Conservation (phyloP, 2,888 invertebrate genomes). For the Empis livida region DNA sequence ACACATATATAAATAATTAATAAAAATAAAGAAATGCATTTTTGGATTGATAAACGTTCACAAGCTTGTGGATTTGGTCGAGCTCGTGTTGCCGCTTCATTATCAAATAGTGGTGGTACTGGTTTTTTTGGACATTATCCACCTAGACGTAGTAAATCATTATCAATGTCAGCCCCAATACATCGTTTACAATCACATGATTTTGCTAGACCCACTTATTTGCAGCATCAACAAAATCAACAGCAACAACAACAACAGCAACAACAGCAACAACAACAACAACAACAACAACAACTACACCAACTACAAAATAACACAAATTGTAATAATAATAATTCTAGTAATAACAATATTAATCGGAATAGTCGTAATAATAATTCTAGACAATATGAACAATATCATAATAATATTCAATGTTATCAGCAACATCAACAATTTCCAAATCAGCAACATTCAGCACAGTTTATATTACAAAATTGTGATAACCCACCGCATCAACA, state of each 20-base stretch:
- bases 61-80: slow-evolving; percentile 64
- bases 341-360: slow-evolving; percentile 10
- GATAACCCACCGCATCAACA: too few species aligned
- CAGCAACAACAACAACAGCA: neutral
- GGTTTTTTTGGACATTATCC: slow-evolving; percentile 36
- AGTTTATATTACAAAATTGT: too few species aligned
- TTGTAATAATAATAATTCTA: slow-evolving; percentile 11
- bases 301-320: slow-evolving; percentile 11
- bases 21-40: slow-evolving; percentile 54
- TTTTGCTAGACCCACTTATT: slow-evolving; percentile 18
- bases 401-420: neutral
- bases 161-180: slow-evolving; percentile 55
- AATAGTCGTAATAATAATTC: slow-evolving; percentile 12
- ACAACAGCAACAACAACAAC: slow-evolving; percentile 10
- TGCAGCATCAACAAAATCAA: slow-evolving; percentile 5
- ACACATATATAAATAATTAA: too few species aligned
- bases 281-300: slow-evolving; percentile 8
- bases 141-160: slow-evolving; percentile 37
- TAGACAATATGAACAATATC: slow-evolving; percentile 15
- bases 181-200: slow-evolving; percentile 52
- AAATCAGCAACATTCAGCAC: slow-evolving; percentile 14
- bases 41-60: slow-evolving; percentile 76
- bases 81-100: slow-evolving; percentile 52
- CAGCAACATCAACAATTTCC: slow-evolving; percentile 9
- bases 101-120: slow-evolving; percentile 46